Evolutionary conservation across 92 coral and sea anemone species (phyloP).

Genomic region (Heteractis magnifica): DNA sequence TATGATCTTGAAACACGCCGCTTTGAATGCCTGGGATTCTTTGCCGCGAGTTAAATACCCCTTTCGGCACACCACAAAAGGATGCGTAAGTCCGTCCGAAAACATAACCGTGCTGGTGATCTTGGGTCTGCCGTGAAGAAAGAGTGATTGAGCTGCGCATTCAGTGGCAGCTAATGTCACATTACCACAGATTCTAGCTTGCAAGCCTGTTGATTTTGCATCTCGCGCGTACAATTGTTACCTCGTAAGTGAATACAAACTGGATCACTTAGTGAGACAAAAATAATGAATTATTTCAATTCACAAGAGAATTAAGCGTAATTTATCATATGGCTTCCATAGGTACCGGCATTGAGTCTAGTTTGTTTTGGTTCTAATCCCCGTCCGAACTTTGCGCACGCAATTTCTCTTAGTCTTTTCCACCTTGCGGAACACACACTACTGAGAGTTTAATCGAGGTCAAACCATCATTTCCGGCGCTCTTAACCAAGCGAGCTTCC

Average conservation of each 20-base stretch:
- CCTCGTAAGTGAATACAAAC: conserved; percentile 24
- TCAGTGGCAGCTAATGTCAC: not conserved
- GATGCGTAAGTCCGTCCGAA: conserved; percentile 15
- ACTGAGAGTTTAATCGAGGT: conserved; percentile 14
- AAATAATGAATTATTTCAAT: conserved; percentile 35
- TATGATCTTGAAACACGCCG: conserved; percentile 50
- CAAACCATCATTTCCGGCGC: conserved; percentile 25
- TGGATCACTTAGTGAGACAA: conserved; percentile 35
- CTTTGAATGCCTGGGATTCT: conserved; percentile 79
- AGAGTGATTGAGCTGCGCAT: not conserved
- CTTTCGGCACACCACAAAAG: conserved; percentile 71
- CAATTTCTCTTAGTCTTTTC: not conserved
- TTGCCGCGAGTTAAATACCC: conserved; percentile 39
- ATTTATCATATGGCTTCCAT: conserved; percentile 10
- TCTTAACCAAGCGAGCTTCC: conserved; percentile 4
- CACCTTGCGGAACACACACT: conserved; percentile 11
- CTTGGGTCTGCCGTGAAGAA: not conserved
- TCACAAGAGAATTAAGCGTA: conserved; percentile 35
- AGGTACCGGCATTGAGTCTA: conserved; percentile 16
- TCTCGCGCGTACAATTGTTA: conserved; percentile 23
- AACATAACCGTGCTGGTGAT: not conserved
- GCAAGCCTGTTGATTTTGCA: conserved; percentile 11
- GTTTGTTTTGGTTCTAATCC: conserved; percentile 8
- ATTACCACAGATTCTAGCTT: not conserved
- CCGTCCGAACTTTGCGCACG: conserved; percentile 11